These are phyloP conservation scores for Drosophila merina DNA, from an alignment of 2,888 invertebrate species.

Conservation along the genomic window DNA sequence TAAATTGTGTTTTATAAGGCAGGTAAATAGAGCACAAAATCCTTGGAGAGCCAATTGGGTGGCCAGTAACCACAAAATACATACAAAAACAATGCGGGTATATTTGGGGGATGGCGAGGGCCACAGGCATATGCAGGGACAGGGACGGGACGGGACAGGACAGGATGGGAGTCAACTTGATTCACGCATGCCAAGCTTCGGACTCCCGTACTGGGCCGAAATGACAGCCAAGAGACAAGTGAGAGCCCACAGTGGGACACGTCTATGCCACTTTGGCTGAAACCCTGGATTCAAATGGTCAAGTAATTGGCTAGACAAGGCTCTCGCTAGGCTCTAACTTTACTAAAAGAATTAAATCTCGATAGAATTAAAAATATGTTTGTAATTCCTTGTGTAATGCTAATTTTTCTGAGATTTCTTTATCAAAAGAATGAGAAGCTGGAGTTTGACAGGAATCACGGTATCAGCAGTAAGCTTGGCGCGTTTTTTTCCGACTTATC, in stretches of 20 bases:
- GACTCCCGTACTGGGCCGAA: slow-evolving; percentile 31
- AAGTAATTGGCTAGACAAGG: neutral
- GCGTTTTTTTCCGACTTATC: too few relatives aligned
- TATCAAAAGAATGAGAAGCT: too few relatives aligned
- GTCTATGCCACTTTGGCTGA: neutral
- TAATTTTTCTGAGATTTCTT: too few relatives aligned
- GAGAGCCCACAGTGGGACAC: slow-evolving; percentile 27
- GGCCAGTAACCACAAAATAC: slow-evolving; percentile 63
- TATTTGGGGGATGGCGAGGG: slow-evolving; percentile 5
- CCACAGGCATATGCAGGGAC: neutral
- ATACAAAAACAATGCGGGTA: slow-evolving; percentile 37
- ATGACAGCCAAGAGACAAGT: slow-evolving; percentile 29
- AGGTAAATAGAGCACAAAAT: slow-evolving; percentile 76
- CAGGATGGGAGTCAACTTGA: slow-evolving; percentile 21
- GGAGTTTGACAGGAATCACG: too few relatives aligned
- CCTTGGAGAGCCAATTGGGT: slow-evolving; percentile 74
- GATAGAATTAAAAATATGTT: too few relatives aligned
- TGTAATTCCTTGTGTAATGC: too few relatives aligned
- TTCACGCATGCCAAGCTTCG: slow-evolving; percentile 41
- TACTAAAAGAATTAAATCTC: too few relatives aligned
- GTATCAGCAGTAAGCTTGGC: too few relatives aligned
- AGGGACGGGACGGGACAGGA: neutral
- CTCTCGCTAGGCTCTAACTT: too few relatives aligned
- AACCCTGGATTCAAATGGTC: neutral
- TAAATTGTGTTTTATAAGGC: slow-evolving; percentile 76